Percentiles rank a stretch among this genome's conserved stretches.
Evolutionary conservation across 2,113 vertebrate genomes (phyloP).

Genomic region (Menidia beryllina): DNA sequence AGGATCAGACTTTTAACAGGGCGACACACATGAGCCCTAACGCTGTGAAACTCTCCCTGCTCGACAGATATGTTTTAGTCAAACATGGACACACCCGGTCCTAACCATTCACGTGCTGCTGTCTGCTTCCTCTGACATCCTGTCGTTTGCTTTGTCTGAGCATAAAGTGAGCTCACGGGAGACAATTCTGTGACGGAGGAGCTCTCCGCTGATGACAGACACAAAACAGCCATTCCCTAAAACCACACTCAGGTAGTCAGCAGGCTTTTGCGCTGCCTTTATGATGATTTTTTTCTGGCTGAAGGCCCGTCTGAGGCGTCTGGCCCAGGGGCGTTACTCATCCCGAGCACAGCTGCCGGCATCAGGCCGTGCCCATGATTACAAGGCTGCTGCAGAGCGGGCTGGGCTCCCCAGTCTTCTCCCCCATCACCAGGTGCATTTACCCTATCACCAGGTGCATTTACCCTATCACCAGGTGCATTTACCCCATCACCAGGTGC

Average conservation of each 20-base stretch:
- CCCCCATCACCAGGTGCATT: slow-evolving; percentile 55
- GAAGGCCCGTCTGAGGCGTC: slow-evolving; percentile 57
- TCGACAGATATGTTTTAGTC: slow-evolving; percentile 29
- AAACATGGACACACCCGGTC: slow-evolving; percentile 44
- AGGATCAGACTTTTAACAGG: slow-evolving; percentile 10
- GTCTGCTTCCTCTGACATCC: slow-evolving; percentile 50
- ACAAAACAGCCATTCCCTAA: slow-evolving; percentile 43
- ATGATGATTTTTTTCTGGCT: slow-evolving; percentile 46
- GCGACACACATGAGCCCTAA: slow-evolving; percentile 2
- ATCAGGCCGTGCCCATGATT: slow-evolving; percentile 52
- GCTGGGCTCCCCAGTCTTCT: slow-evolving; percentile 47
- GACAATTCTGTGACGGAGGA: slow-evolving; percentile 70
- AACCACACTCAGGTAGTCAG: slow-evolving; percentile 61
- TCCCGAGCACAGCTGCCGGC: slow-evolving; percentile 48
- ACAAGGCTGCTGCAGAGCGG: slow-evolving; percentile 49
- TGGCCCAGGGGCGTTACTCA: slow-evolving; percentile 70
- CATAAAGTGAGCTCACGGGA: slow-evolving; percentile 58
- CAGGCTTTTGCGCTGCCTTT: slow-evolving; percentile 56
- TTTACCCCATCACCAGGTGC: slow-evolving; percentile 8
- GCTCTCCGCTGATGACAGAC: slow-evolving; percentile 73
- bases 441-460: slow-evolving; percentile 5
- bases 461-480: neutral
- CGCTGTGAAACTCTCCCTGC: slow-evolving; percentile 6
- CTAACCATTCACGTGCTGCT: neutral
- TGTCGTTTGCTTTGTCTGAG: slow-evolving; percentile 58